Evolutionary conservation across 2,888 invertebrate genomes (phyloP).

Genomic region (Ectemnius cavifrons): DNA sequence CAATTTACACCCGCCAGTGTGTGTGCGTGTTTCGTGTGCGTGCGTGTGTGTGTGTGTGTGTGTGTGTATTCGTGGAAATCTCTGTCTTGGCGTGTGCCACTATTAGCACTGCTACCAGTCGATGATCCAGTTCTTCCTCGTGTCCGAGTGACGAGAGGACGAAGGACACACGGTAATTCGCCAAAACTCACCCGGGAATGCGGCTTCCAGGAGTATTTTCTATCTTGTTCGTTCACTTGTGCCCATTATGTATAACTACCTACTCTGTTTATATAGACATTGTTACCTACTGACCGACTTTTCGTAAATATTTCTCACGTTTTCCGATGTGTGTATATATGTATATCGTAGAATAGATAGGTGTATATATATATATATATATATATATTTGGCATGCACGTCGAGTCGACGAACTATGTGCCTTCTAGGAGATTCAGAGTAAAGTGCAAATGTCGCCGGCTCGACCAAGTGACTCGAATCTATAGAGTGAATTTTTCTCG

Average conservation of each 20-base stretch:
- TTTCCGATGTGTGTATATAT: slow-evolving; percentile 31
- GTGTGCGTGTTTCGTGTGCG: slow-evolving; percentile 22
- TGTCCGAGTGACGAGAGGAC: not conserved
- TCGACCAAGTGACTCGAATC: too few species aligned
- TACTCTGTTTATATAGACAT: slow-evolving; percentile 25
- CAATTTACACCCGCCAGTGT: slow-evolving; percentile 53
- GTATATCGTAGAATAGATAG: slow-evolving; percentile 35
- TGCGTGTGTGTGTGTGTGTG: slow-evolving; percentile 27
- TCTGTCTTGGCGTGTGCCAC: not conserved
- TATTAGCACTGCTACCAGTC: not conserved
- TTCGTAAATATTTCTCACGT: slow-evolving; percentile 22
- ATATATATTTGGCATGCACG: not conserved
- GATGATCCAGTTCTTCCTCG: not conserved
- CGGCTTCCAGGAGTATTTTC: slow-evolving; percentile 14
- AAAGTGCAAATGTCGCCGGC: too few species aligned
- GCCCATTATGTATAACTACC: slow-evolving; percentile 13
- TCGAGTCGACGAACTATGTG: slow-evolving; percentile 24
- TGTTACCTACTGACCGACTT: slow-evolving; percentile 25
- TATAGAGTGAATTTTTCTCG: too few species aligned
- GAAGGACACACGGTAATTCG: not conserved
- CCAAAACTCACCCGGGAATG: slow-evolving; percentile 9
- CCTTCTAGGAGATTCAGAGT: too few species aligned
- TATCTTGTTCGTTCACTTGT: slow-evolving; percentile 1
- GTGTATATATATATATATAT: slow-evolving; percentile 1
- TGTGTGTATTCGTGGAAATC: slow-evolving; percentile 8